These are phyloP conservation scores for Yasuhikotakia modesta DNA, from an alignment of 2,797 vertebrate genomes.

Conservation along the genomic window DNA sequence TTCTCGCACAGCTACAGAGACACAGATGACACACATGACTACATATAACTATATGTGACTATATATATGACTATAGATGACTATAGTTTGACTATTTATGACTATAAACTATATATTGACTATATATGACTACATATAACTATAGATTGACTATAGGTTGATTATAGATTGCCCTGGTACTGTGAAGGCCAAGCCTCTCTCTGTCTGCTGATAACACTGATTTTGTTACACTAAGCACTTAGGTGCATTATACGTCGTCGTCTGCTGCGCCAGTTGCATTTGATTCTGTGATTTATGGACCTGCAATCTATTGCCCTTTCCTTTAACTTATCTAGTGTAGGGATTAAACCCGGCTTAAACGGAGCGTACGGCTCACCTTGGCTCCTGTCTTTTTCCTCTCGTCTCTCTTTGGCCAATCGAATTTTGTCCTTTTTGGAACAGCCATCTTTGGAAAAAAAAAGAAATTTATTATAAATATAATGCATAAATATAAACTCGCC, in stretches of 20 bases:
- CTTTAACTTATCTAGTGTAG: slow-evolving; percentile 19
- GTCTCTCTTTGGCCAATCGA: slow-evolving; percentile 54
- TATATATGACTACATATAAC: too few species aligned
- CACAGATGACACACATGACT: background rate
- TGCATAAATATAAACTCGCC: slow-evolving; percentile 2
- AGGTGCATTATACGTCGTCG: slow-evolving; percentile 19
- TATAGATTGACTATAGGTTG: too few species aligned
- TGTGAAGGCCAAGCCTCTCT: slow-evolving; percentile 27
- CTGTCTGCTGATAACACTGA: slow-evolving; percentile 33
- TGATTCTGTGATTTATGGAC: slow-evolving; percentile 29
- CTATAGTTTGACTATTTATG: too few species aligned
- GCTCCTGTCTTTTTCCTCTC: slow-evolving; percentile 64
- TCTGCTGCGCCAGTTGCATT: slow-evolving; percentile 2
- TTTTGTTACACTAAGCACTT: slow-evolving; percentile 30
- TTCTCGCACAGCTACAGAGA: slow-evolving; percentile 78
- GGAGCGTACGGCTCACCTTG: slow-evolving; percentile 58
- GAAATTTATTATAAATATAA: background rate
- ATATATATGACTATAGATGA: too few species aligned
- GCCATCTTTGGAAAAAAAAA: slow-evolving; percentile 49
- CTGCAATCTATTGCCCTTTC: slow-evolving; percentile 31
- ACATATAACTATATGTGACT: too few species aligned
- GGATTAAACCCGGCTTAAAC: background rate
- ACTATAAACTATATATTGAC: too few species aligned
- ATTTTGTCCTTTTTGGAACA: slow-evolving; percentile 51
- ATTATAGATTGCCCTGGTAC: slow-evolving; percentile 23